These are phyloP conservation scores for Sussaba pulchella DNA, from an alignment of 2,888 invertebrate genomes.

Conservation along the genomic window DNA sequence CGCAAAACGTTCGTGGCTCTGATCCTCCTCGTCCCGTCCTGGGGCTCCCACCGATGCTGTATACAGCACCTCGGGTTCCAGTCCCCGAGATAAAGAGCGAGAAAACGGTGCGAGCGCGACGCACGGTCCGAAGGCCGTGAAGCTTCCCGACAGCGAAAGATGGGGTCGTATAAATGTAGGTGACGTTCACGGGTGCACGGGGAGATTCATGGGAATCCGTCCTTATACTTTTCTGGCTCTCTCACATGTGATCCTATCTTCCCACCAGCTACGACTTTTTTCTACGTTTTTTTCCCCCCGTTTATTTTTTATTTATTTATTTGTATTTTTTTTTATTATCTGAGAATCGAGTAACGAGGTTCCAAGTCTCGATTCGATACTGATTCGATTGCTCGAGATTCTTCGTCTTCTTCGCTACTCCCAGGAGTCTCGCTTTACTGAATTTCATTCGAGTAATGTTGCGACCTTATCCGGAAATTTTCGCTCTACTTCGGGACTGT, in stretches of 20 bases:
- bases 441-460: constrained; percentile 62
- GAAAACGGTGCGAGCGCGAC: constrained; percentile 14
- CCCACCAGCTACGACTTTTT: neutral
- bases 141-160: constrained; percentile 54
- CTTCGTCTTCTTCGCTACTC: constrained; percentile 54
- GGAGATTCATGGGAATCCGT: constrained; percentile 29
- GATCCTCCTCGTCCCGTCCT: constrained; percentile 23
- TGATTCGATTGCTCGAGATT: constrained; percentile 67
- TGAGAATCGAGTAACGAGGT: constrained; percentile 64
- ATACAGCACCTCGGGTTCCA: constrained; percentile 39
- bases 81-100: constrained; percentile 56
- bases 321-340: constrained; percentile 45
- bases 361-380: constrained; percentile 67
- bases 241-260: constrained; percentile 17
- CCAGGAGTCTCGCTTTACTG: constrained; percentile 26
- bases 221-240: constrained; percentile 30
- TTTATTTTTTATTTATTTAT: too few species aligned
- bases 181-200: constrained; percentile 59
- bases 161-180: constrained; percentile 66
- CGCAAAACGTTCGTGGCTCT: constrained; percentile 61
- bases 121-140: constrained; percentile 33
- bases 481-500: constrained; percentile 29
- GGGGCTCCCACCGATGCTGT: constrained; percentile 33
- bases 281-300: neutral
- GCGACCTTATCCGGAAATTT: constrained; percentile 59